Conservation (phyloP, 1,140 invertebrate species). For the Macrocentrus cingulum region DNA sequence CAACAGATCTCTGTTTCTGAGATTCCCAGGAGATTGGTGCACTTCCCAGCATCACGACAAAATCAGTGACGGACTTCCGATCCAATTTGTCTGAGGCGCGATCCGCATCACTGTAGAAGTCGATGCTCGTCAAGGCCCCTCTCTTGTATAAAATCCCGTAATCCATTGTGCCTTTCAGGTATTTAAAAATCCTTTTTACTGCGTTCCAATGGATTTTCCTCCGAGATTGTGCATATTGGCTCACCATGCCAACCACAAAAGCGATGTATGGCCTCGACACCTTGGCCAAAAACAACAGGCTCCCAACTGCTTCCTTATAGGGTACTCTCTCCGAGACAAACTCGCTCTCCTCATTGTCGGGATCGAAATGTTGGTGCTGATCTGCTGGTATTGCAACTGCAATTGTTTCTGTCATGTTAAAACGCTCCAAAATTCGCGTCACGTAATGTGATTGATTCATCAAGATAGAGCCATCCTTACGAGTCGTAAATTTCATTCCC, state of each 20-base stretch:
- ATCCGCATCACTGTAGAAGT: not conserved
- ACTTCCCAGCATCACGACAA: slow-evolving; percentile 26
- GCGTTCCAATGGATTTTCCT: slow-evolving; percentile 35
- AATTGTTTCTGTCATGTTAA: slow-evolving; percentile 32
- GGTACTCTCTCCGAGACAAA: slow-evolving; percentile 2
- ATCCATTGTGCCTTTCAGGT: slow-evolving; percentile 40
- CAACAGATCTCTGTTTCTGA: slow-evolving; percentile 31
- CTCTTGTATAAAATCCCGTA: not conserved
- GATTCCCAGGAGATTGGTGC: slow-evolving; percentile 31
- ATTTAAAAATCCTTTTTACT: slow-evolving; percentile 40
- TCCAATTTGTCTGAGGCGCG: slow-evolving; percentile 33
- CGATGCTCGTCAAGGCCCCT: not conserved
- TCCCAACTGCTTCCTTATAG: slow-evolving; percentile 41
- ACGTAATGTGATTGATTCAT: slow-evolving; percentile 32
- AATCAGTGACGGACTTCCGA: slow-evolving; percentile 34
- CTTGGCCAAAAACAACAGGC: slow-evolving; percentile 43
- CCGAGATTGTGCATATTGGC: slow-evolving; percentile 32
- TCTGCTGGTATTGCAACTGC: slow-evolving; percentile 26
- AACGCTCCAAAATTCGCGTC: slow-evolving; percentile 30
- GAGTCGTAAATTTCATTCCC: not conserved
- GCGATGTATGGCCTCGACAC: slow-evolving; percentile 45
- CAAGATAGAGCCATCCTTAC: slow-evolving; percentile 19
- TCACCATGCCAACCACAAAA: slow-evolving; percentile 34
- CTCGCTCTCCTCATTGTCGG: slow-evolving; percentile 13
- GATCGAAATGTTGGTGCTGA: slow-evolving; percentile 31